Base-by-base conservation (phyloP, 35 echinoderm and acorn worm genomes). In the Heliocidaris erythrogramma region DNA sequence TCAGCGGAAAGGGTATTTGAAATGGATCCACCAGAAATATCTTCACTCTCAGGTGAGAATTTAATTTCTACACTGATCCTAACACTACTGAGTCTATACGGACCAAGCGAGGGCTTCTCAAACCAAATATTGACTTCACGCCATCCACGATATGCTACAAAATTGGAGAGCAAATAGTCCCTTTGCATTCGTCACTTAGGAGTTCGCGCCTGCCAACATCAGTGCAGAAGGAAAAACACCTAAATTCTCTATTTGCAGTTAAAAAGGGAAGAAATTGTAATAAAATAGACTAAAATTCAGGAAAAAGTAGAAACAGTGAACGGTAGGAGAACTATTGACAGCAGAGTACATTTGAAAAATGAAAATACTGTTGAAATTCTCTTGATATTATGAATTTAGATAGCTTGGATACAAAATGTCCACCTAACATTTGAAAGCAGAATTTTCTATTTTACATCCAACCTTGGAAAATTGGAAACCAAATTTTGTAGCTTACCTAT, bases 71-170 rank as follows among this genome's bases (percentile, higher is more conserved):
- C 18, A 78, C 27, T 7, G 21, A n/a, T 78, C 27, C 65, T 78
- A 24, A 78, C 65, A 27, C 65, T 24, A 78, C 65, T n/a, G 8
- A 7, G 65, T 78, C 65, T 78, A 6, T n/a, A n/a, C 21, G 18
- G 65, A 78, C 65, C 65, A 78, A 78, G 65, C 65, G 8, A 78
- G 65, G 65, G 65, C 21, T 78, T 21, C 21, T 78, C 7, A 78
- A 78, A n/a, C 65, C 4, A 78, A 78, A 78, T 78, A 78, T 78
- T 78, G 65, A 78, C 65, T 78, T 78, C 65, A 78, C 65, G 65
- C 65, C 65, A 78, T 78, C 65, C 65, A 78, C 65, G 65, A 21
- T 78, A 78, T 24, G 27, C 65, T 78, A 78, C 65, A 78, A 78
- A 78, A 78, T 78, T 78, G 65, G 8, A 78, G 65, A 78, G 65